These are phyloP conservation scores for Cantharis rufa DNA, from an alignment of 2,888 invertebrate genomes.

Conservation along the genomic window DNA sequence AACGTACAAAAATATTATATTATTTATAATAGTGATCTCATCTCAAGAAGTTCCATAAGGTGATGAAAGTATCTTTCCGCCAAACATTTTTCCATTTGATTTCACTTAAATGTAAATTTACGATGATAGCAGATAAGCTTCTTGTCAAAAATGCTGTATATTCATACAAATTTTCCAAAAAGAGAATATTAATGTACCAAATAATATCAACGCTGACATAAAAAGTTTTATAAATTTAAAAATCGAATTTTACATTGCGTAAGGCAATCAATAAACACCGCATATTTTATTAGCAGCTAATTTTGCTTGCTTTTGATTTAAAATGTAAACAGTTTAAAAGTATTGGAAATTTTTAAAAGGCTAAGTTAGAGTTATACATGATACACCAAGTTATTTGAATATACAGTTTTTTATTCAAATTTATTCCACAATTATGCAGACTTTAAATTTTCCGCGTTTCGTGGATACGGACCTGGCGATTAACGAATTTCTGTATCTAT, in stretches of 20 bases:
- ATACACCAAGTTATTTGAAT: too few relatives aligned
- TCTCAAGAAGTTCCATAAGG: neutral
- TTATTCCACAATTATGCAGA: neutral
- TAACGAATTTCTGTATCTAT: conserved; percentile 33
- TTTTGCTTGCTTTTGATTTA: neutral
- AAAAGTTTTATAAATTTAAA: neutral
- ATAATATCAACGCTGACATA: too few relatives aligned
- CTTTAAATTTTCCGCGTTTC: neutral
- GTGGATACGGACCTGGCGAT: neutral
- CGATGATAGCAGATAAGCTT: neutral
- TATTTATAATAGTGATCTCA: too few relatives aligned
- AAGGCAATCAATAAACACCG: neutral
- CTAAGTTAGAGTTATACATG: too few relatives aligned
- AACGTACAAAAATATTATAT: too few relatives aligned
- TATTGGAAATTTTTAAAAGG: too few relatives aligned
- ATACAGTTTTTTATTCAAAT: neutral
- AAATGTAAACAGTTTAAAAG: neutral
- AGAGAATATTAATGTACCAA: too few relatives aligned
- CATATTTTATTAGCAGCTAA: neutral
- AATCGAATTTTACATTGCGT: too few relatives aligned
- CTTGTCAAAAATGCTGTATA: neutral
- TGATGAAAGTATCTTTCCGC: neutral
- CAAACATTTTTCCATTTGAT: neutral
- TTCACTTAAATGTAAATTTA: neutral
- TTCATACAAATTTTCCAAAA: neutral